Conservation (phyloP, 2,888 invertebrate genomes). For the Lycocerus yunnanus region DNA sequence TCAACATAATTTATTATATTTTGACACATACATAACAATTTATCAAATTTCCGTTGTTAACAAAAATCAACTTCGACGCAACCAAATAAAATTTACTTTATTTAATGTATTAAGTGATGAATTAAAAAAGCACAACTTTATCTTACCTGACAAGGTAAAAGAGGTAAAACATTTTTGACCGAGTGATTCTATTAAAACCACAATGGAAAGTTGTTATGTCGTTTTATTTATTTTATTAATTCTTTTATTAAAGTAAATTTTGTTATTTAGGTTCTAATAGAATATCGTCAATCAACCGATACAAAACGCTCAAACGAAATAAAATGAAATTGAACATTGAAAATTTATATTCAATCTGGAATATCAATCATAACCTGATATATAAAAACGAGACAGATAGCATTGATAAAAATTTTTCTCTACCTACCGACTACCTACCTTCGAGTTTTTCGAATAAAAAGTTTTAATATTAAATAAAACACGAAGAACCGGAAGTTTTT, state of each 20-base stretch:
- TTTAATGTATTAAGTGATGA: background rate
- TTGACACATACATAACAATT: constrained; percentile 2
- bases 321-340: background rate
- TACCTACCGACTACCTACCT: background rate
- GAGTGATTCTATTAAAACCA: background rate
- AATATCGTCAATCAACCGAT: background rate
- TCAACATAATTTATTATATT: background rate
- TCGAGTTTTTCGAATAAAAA: constrained; percentile 10
- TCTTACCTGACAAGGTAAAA: background rate
- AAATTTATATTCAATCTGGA: constrained; percentile 4
- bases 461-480: constrained; percentile 12
- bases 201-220: background rate
- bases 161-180: background rate
- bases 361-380: background rate
- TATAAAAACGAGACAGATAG: constrained; percentile 3
- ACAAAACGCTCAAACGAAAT: background rate
- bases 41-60: constrained; percentile 1
- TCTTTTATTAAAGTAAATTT: background rate
- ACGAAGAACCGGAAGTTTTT: constrained; percentile 9
- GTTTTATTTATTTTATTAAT: background rate
- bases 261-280: background rate
- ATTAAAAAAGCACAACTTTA: background rate
- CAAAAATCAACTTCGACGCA: background rate
- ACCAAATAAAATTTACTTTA: background rate
- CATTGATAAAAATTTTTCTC: constrained; percentile 1